Conservation (phyloP, 2,113 vertebrate genomes). For the Benthochromis sp. region DNA sequence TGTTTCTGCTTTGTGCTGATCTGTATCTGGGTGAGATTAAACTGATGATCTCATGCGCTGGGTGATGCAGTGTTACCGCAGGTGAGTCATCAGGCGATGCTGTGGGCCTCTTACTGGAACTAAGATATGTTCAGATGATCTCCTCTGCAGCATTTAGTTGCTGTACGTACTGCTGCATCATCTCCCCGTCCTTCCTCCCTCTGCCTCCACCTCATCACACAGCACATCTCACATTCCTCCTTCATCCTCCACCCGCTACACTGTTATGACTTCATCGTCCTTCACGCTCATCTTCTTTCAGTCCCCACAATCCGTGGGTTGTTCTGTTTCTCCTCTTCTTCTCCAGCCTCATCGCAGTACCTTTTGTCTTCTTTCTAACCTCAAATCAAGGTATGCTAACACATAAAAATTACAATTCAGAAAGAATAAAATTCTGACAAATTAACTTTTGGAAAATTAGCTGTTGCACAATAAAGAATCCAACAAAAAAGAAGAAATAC, state of each 20-base stretch:
- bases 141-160: slow-evolving; percentile 12
- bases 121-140: slow-evolving; percentile 26
- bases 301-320: background rate
- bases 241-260: background rate
- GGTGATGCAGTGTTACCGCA: slow-evolving; percentile 39
- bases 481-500: background rate
- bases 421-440: background rate
- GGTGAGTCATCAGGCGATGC: slow-evolving; percentile 56
- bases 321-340: background rate
- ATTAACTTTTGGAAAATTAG: background rate
- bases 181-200: background rate
- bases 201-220: background rate
- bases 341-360: background rate
- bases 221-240: background rate
- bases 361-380: background rate
- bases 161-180: slow-evolving; percentile 31
- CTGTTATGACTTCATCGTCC: background rate
- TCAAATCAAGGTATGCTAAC: background rate
- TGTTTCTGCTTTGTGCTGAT: background rate
- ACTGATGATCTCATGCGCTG: slow-evolving; percentile 55
- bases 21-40: background rate
- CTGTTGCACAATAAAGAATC: background rate
- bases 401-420: background rate
- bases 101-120: slow-evolving; percentile 53
- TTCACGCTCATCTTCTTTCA: background rate